Evolutionary conservation across 2,888 invertebrate genomes (phyloP).

Genomic region (Melanotus villosus): DNA sequence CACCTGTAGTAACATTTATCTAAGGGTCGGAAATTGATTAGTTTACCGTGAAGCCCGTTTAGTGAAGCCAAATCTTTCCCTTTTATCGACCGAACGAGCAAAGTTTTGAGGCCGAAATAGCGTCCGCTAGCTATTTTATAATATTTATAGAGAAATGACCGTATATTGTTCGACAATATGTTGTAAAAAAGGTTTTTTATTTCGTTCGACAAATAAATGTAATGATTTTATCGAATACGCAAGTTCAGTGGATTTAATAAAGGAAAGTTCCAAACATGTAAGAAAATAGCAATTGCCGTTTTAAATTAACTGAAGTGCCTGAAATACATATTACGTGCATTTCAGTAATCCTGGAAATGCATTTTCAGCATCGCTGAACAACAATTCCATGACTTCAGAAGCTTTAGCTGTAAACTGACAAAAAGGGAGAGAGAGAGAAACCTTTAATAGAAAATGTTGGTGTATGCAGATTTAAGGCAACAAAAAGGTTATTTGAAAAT

Average conservation of each 20-base stretch:
- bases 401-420: neutral
- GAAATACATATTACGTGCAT: constrained; percentile 4
- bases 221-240: no score
- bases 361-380: constrained; percentile 3
- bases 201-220: no score
- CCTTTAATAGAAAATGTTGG: neutral
- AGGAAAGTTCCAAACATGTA: neutral
- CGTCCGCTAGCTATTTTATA: neutral
- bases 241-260: no score
- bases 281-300: neutral
- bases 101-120: constrained; percentile 8
- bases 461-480: neutral
- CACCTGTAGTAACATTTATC: constrained; percentile 26
- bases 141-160: constrained; percentile 3
- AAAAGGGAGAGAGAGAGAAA: no score
- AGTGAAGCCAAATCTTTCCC: constrained; percentile 46
- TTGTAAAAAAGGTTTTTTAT: no score
- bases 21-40: constrained; percentile 30
- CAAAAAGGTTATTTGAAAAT: neutral
- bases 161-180: no score
- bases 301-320: neutral
- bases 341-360: constrained; percentile 6
- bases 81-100: constrained; percentile 47
- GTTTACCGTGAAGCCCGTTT: constrained; percentile 20
- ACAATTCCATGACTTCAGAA: neutral